Conservation (phyloP, 2,888 invertebrate genomes). For the Plagodis dolabraria region DNA sequence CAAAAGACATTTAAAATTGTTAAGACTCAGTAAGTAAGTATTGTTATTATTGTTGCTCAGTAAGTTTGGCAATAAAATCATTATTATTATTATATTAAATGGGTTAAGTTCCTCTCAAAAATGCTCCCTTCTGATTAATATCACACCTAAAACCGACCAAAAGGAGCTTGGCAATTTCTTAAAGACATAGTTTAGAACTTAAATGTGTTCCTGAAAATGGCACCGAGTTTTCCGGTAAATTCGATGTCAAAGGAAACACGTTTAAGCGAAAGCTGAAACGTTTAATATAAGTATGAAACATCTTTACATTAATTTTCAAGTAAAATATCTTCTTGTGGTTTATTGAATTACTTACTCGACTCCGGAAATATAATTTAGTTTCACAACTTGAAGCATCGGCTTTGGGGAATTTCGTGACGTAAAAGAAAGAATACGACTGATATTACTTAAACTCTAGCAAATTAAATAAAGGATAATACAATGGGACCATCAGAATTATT, state of each 20-base stretch:
- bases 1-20: no score
- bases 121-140: constrained; percentile 29
- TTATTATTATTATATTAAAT: no score
- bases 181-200: constrained; percentile 18
- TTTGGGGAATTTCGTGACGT: constrained; percentile 30
- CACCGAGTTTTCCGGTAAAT: constrained; percentile 7
- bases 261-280: constrained; percentile 4
- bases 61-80: no score
- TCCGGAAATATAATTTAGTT: constrained; percentile 31
- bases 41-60: no score
- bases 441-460: constrained; percentile 39
- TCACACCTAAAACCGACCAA: constrained; percentile 23
- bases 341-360: constrained; percentile 11
- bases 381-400: constrained; percentile 31
- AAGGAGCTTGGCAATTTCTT: constrained; percentile 23
- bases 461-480: constrained; percentile 45
- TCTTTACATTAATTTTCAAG: constrained; percentile 2
- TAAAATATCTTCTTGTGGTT: constrained; percentile 4
- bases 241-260: constrained; percentile 5
- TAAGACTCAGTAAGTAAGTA: no score
- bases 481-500: constrained; percentile 35
- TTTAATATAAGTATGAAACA: constrained; percentile 6
- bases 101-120: constrained; percentile 29
- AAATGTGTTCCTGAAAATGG: constrained; percentile 16
- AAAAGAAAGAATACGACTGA: constrained; percentile 45